phyloP scores from a whole-genome alignment of 2,888 invertebrate species.

The Blastobasis adustella region DNA sequence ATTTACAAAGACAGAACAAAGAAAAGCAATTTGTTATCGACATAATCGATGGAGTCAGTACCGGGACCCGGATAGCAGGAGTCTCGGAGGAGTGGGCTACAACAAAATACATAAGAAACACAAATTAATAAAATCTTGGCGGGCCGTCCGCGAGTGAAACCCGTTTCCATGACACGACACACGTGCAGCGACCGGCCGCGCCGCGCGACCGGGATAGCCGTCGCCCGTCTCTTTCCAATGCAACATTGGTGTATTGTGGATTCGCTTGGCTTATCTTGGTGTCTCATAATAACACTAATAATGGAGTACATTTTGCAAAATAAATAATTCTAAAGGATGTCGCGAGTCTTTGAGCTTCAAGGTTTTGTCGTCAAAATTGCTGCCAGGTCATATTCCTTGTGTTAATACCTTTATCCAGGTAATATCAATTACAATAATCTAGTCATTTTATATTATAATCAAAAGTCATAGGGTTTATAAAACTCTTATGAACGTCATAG shows the following conservation, averaged over 20 bases:
- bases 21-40: conserved; percentile 68
- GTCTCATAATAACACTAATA: neutral
- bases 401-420: too few relatives aligned
- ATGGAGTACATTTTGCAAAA: neutral
- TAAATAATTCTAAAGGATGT: too few relatives aligned
- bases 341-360: too few relatives aligned
- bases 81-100: conserved; percentile 32
- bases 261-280: conserved; percentile 1
- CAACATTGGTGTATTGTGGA: conserved; percentile 46
- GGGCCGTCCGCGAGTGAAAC: conserved; percentile 54
- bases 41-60: conserved; percentile 54
- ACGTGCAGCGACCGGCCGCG: conserved; percentile 63
- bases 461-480: too few relatives aligned
- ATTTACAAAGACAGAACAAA: conserved; percentile 54
- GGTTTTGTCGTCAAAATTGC: too few relatives aligned
- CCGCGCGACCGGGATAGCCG: conserved; percentile 32
- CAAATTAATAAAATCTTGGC: conserved; percentile 70
- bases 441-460: too few relatives aligned
- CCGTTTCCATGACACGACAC: conserved; percentile 57
- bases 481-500: too few relatives aligned
- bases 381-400: too few relatives aligned
- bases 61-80: conserved; percentile 50
- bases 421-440: too few relatives aligned
- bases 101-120: conserved; percentile 46
- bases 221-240: conserved; percentile 32